Evolutionary conservation across 2,888 invertebrate species (phyloP), one percentile per base, ranked within the genome.

Genomic region (Melieria omissa): DNA sequence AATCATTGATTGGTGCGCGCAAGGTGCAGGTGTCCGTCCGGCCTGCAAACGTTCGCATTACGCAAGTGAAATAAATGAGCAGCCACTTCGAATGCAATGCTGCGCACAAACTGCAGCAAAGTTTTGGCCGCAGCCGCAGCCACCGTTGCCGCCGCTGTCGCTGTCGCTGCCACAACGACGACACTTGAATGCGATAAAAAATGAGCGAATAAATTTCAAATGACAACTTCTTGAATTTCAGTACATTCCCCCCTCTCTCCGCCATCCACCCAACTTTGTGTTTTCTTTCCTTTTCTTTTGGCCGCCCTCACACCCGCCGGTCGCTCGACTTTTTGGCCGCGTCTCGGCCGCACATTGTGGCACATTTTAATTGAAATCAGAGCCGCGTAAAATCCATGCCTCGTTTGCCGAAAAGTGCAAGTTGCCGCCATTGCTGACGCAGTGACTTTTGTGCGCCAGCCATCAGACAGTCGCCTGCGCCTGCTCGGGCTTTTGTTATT

Each of bases 1-100:
- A 64, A 52, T 41, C 52, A 64, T 64, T 64, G 64, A 64, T 49
- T 64, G 46, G 47, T 42, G 52, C 29, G 9, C 16, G 16, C 16
- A 16, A 16, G 16, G 29, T 29, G 29, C 29, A 8, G n/a, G 5
- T 8, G 52, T 6, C 52, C 14, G 52, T 6, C 0, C 49, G 2
- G 1, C 49, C 12, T 3, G 9, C 49, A 10, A 49, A 10, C 49
- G 2, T 49, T 12, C 49, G 12, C n/a, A 5, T 14, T 52, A 5
- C 14, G 12, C 5, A 52, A 52, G 9, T 52, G 52, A 52, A 52
- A 9, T 10, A 49, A 8, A 52, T n/a, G 52, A 52, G 10, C 52
- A 52, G 5, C n/a, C 12, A 52, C 14, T 12, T 52, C 52, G n/a
- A 52, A 52, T 9, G 5, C 14, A 5, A 9, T 52, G 12, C 52